Evolutionary conservation across 2,888 invertebrate genomes (phyloP).

Genomic region (Pelosia muscerda): DNA sequence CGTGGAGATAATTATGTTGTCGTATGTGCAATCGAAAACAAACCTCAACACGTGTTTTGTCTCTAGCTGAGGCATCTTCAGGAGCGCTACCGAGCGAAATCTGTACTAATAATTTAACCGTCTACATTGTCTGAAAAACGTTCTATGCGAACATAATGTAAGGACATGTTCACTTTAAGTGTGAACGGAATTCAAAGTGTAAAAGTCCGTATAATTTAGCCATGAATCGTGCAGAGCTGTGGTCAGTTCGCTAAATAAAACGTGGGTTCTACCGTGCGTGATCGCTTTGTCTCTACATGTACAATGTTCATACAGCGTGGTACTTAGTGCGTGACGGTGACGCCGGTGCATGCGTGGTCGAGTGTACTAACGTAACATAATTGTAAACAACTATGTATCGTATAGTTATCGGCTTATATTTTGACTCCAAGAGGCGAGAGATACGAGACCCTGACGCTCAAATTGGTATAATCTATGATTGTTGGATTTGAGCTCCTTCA

Average conservation of each 20-base stretch:
- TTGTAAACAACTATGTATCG: slow-evolving; percentile 9
- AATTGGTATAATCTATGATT: no score
- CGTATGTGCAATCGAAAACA: no score
- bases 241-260: slow-evolving; percentile 20
- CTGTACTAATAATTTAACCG: no score
- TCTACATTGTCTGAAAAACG: neutral
- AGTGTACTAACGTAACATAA: slow-evolving; percentile 5
- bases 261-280: slow-evolving; percentile 25
- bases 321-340: slow-evolving; percentile 45
- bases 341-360: slow-evolving; percentile 46
- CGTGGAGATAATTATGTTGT: no score
- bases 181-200: slow-evolving; percentile 3
- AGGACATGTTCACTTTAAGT: neutral
- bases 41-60: no score
- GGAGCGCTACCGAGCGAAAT: no score
- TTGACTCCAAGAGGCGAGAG: no score
- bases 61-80: no score
- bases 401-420: slow-evolving; percentile 32
- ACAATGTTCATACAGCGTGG: slow-evolving; percentile 22
- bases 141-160: neutral
- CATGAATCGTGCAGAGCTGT: slow-evolving; percentile 16
- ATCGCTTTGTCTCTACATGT: slow-evolving; percentile 34
- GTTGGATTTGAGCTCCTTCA: no score
- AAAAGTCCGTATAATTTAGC: neutral
- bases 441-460: no score